Conservation (phyloP, 2,797 vertebrate species). For the Lateolabrax maculatus region DNA sequence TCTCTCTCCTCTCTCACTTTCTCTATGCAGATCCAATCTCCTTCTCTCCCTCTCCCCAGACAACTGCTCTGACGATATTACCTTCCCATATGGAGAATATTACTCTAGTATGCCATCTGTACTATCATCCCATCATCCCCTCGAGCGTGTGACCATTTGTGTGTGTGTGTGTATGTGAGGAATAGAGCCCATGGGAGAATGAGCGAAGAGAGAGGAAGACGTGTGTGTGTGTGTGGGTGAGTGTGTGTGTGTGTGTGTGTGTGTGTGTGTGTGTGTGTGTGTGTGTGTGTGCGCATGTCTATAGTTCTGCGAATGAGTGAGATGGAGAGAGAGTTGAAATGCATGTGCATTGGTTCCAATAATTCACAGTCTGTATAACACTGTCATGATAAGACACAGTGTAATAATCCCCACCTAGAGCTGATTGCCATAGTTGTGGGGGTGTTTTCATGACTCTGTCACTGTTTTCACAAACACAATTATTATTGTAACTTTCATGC, state of each 20-base stretch:
- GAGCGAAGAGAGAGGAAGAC: conserved; percentile 44
- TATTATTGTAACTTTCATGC: conserved; percentile 8
- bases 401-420: conserved; percentile 42
- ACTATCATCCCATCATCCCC: conserved; percentile 78
- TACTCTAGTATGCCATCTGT: conserved; percentile 81
- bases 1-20: conserved; percentile 31
- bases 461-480: conserved; percentile 31
- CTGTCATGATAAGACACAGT: conserved; percentile 24
- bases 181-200: conserved; percentile 62
- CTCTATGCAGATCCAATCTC: conserved; percentile 63
- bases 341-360: conserved; percentile 38
- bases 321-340: conserved; percentile 36
- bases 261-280: conserved; percentile 25
- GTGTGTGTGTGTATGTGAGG: conserved; percentile 16
- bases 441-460: conserved; percentile 29
- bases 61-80: conserved; percentile 75
- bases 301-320: conserved; percentile 49
- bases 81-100: conserved; percentile 81
- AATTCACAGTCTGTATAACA: conserved; percentile 47
- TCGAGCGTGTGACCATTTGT: conserved; percentile 54
- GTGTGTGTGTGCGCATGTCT: conserved; percentile 20
- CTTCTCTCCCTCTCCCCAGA: conserved; percentile 61
- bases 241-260: conserved; percentile 22
- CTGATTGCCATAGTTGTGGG: conserved; percentile 39
- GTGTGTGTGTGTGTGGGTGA: conserved; percentile 34